phyloP scores from a whole-genome alignment of 1,140 invertebrate species.

The Physella acuta region DNA sequence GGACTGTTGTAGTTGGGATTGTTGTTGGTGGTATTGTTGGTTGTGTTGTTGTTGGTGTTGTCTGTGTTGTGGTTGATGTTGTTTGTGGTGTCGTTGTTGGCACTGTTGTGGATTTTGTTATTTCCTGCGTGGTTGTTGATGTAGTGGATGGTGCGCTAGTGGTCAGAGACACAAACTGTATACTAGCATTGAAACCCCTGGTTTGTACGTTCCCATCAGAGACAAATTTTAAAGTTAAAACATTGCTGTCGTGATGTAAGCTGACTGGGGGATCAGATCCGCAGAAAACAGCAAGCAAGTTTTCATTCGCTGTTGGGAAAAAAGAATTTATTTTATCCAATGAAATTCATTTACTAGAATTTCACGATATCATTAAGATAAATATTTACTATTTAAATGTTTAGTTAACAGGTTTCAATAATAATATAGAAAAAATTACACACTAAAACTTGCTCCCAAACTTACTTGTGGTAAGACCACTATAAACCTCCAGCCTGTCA shows the following conservation, averaged over 20 bases:
- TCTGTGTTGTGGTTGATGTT: too few relatives aligned
- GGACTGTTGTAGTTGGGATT: neutral
- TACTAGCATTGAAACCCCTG: constrained; percentile 31
- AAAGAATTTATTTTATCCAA: too few relatives aligned
- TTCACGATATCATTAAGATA: too few relatives aligned
- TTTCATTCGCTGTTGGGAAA: neutral
- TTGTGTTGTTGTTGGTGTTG: too few relatives aligned
- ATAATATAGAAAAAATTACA: too few relatives aligned
- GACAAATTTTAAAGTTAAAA: constrained; percentile 26
- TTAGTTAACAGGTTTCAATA: too few relatives aligned
- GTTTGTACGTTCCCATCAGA: constrained; percentile 32
- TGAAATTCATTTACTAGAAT: too few relatives aligned
- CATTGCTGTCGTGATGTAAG: constrained; percentile 10
- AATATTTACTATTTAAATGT: too few relatives aligned
- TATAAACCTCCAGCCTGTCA: constrained; percentile 33
- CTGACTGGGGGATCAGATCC: neutral
- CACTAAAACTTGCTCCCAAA: too few relatives aligned
- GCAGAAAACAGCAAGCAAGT: constrained; percentile 16
- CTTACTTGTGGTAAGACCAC: constrained; percentile 30
- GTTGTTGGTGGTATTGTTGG: too few relatives aligned
- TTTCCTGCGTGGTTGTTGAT: too few relatives aligned
- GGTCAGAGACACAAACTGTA: neutral
- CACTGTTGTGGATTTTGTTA: too few relatives aligned
- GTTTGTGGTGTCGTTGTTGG: neutral
- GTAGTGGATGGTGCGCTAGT: neutral